A percentile compares a stretch with the other conserved stretches of the same genome.
Conservation (phyloP, 2,797 vertebrate genomes). For the Ctenochaetus hawaiiensis region DNA sequence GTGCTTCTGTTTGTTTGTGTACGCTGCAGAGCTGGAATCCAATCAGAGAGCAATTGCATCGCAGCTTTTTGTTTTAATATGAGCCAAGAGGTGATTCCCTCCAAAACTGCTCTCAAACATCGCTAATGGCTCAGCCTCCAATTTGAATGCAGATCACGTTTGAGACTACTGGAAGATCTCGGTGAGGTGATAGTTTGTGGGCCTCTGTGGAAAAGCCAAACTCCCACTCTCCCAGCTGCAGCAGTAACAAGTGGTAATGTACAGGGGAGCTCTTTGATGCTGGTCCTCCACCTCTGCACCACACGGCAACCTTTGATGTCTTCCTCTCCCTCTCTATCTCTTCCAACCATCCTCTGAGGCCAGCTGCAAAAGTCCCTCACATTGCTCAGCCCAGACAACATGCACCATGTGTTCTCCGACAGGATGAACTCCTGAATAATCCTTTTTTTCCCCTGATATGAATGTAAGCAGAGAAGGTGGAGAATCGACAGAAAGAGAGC, state of each 20-base stretch:
- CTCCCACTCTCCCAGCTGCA: slow-evolving; percentile 40
- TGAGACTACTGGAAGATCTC: slow-evolving; percentile 12
- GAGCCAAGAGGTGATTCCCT: slow-evolving; percentile 40
- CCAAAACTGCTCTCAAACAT: slow-evolving; percentile 18
- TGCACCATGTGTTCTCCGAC: slow-evolving; percentile 14
- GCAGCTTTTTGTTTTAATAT: slow-evolving; percentile 31
- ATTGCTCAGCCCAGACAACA: slow-evolving; percentile 15
- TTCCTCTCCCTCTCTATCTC: slow-evolving; percentile 24
- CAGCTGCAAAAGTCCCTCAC: background rate
- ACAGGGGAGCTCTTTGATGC: slow-evolving; percentile 40
- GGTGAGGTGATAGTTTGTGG: slow-evolving; percentile 31
- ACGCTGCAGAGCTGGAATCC: slow-evolving; percentile 44
- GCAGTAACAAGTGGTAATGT: slow-evolving; percentile 34
- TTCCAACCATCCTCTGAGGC: slow-evolving; percentile 30
- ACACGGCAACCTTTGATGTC: slow-evolving; percentile 51
- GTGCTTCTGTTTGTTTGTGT: slow-evolving; percentile 53
- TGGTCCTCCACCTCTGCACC: slow-evolving; percentile 22
- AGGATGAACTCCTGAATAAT: slow-evolving; percentile 35
- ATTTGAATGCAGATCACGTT: slow-evolving; percentile 35
- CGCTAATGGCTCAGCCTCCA: slow-evolving; percentile 17
- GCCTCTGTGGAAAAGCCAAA: slow-evolving; percentile 33
- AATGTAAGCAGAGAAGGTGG: slow-evolving; percentile 44
- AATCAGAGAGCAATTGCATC: slow-evolving; percentile 54
- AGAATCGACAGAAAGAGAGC: slow-evolving; percentile 15
- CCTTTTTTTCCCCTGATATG: slow-evolving; percentile 19